Evolutionary conservation across 2,113 vertebrate genomes (phyloP), one percentile per base, ranked within the genome.

Genomic region (Siniperca knerii): DNA sequence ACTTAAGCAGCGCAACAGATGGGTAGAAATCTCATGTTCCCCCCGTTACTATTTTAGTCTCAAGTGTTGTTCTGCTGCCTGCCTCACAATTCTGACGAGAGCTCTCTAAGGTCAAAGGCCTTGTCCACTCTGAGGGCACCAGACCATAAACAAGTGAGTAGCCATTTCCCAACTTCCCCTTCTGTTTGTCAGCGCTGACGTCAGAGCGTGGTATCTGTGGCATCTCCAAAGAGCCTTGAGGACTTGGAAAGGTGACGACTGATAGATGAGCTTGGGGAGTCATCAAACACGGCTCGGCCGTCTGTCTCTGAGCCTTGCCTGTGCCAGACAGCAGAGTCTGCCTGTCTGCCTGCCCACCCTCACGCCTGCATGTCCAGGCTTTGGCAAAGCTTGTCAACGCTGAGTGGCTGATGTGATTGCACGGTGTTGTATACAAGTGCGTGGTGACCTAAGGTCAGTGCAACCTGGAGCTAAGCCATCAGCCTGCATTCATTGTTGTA

Each of bases 241-340:
- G 73, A 50, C 83, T 90, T 78, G 62, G 72, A 84, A 84, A 91
- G 83, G 92, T 89, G 88, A 82, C 70, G 86, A 93, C 60, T 91
- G 94, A 95, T 90, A 90, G 86, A 93, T 91, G 76, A 92, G 91
- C 92, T 87, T 8, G 21, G 70, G 82, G 91, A 88, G 82, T 81
- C 88, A 85, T 91, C 88, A 88, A 78, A 90, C 80, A 75, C 69
- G 84, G 83, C 79, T 82, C 81, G 67, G 85, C 66, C 50, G 79
- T 86, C 83, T 81, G 82, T 91, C 82, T 92, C 75, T 74, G 65
- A 70, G 60, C 57, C n/a, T 71, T 9, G 69, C 64, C 86, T 78
- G 42, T 86, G 81, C 83, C 86, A 87, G 87, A 91, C 79, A 77
- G 82, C 50, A 83, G 83, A 87, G 87, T 40, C 90, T 60, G 61